phyloP scores from a whole-genome alignment of 92 coral and sea anemone genomes.

The Epizoanthus stellaris region DNA sequence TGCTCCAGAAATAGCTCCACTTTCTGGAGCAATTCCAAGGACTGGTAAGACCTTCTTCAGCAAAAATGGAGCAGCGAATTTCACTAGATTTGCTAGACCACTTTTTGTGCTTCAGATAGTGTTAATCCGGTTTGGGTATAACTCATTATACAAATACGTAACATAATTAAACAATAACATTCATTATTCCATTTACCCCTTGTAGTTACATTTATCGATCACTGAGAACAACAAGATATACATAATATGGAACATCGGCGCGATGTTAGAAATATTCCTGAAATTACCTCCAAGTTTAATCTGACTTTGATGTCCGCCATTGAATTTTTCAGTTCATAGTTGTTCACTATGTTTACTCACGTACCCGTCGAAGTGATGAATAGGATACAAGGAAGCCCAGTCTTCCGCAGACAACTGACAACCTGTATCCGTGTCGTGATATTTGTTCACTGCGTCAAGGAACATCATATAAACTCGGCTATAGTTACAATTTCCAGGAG shows the following conservation, averaged over 20 bases:
- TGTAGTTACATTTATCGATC: no score
- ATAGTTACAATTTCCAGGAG: background rate
- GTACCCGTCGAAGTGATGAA: background rate
- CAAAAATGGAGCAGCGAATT: background rate
- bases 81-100: background rate
- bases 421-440: background rate
- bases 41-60: background rate
- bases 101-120: no score
- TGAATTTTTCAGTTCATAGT: background rate
- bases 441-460: background rate
- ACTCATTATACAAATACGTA: no score
- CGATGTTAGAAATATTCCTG: no score
- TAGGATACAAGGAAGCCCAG: background rate
- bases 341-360: background rate
- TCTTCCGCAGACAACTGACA: background rate
- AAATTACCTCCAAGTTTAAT: no score
- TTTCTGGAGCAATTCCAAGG: background rate
- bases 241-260: no score
- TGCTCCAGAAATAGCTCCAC: no score
- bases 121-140: no score
- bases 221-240: no score
- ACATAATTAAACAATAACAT: no score
- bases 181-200: no score
- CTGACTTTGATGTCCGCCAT: no score
- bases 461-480: background rate